Evolutionary conservation across 2,888 invertebrate species (phyloP).

Genomic region (Aphidoletes aphidimyza): DNA sequence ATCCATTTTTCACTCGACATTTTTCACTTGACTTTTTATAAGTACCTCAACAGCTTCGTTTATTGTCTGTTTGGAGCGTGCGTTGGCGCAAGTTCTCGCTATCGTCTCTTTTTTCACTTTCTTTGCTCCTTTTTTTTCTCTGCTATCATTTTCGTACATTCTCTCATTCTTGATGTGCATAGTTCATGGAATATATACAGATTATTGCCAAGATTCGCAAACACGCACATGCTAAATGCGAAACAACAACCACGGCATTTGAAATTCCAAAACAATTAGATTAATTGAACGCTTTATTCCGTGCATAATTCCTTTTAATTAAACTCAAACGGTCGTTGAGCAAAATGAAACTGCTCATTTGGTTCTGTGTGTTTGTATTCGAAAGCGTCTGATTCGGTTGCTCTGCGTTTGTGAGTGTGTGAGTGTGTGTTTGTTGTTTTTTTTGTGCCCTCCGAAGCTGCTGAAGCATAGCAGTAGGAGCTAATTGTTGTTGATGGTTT

Average conservation of each 20-base stretch:
- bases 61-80: background rate
- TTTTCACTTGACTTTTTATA: conserved; percentile 8
- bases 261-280: conserved; percentile 49
- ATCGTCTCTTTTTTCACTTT: background rate
- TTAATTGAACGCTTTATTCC: conserved; percentile 32
- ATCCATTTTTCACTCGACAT: background rate
- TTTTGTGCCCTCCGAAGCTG: background rate
- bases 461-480: background rate
- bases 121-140: no score
- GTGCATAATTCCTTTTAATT: conserved; percentile 40
- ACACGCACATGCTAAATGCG: background rate
- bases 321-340: background rate
- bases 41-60: background rate
- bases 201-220: conserved; percentile 37
- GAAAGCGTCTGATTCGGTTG: background rate
- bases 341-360: conserved; percentile 33
- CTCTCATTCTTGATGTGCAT: background rate
- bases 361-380: background rate
- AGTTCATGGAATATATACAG: background rate
- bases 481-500: conserved; percentile 5
- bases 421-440: no score
- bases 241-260: conserved; percentile 9
- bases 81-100: background rate
- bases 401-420: no score
- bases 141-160: no score